These are phyloP conservation scores for Bursaphelenchus mucronatus DNA, from an alignment of 1,140 invertebrate species.

Conservation along the genomic window DNA sequence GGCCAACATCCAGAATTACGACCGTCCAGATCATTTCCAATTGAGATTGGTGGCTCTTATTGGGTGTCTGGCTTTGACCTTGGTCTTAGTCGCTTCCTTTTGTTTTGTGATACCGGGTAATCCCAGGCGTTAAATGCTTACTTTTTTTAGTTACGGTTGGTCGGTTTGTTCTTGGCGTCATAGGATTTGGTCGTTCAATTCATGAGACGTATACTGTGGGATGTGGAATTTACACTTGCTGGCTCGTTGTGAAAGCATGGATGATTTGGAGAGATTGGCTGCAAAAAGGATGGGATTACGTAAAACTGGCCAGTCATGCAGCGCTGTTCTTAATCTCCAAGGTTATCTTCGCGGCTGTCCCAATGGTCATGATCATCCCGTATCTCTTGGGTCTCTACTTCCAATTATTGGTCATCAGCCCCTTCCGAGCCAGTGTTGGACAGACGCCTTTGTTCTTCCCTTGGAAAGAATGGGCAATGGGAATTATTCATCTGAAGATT, in stretches of 20 bases:
- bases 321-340: constrained; percentile 41
- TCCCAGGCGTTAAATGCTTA: constrained; percentile 32
- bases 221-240: constrained; percentile 86
- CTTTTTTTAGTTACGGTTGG: constrained; percentile 53
- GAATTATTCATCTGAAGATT: constrained; percentile 94
- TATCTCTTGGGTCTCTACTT: constrained; percentile 73
- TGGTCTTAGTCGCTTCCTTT: constrained; percentile 75
- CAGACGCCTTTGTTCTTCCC: constrained; percentile 90
- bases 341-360: constrained; percentile 66
- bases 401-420: constrained; percentile 81
- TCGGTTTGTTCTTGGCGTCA: constrained; percentile 33
- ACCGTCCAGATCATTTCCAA: constrained; percentile 68
- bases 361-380: constrained; percentile 83
- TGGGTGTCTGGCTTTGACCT: constrained; percentile 75
- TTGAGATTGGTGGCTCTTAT: constrained; percentile 73
- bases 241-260: constrained; percentile 74
- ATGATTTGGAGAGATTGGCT: constrained; percentile 78
- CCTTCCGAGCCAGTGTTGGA: constrained; percentile 81
- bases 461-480: constrained; percentile 63
- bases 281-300: constrained; percentile 75
- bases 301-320: constrained; percentile 68
- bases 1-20: constrained; percentile 44
- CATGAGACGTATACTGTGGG: constrained; percentile 94
- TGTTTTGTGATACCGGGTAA: constrained; percentile 77
- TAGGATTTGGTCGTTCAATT: constrained; percentile 64